Base-by-base conservation (phyloP, 2,113 vertebrate genomes). In the Hemiscyllium ocellatum region DNA sequence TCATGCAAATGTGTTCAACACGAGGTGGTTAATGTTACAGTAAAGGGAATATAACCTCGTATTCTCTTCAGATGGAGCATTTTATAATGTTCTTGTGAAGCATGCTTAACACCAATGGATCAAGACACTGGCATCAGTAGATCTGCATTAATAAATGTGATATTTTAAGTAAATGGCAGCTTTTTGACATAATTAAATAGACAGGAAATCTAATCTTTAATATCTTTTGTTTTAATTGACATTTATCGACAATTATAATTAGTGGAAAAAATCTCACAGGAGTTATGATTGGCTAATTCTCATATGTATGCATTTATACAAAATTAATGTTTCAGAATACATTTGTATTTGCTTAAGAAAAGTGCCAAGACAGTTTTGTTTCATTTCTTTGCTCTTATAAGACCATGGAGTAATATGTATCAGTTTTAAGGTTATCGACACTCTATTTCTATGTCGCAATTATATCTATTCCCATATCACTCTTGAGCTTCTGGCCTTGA, bases 231-330 rank as follows among this genome's bases (percentile, higher is more conserved):
- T 61, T 61, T 29, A 56, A 90, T 56, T 61, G 17, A 65, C 50
- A 61, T 90, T 90, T 90, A 61, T 90, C 4, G 7, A 52, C 86
- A 29, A 89, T 52, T 90, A n/a, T 90, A 90, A 90, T 90, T 65
- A 33, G 17, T 65, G 87, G 50, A 61, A 90, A 90, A 56, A 17
- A 90, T 90, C 26, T 3, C 52, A 33, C 17, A 61, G 52, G 12
- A 61, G 87, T 17, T 52, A 26, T 24, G 0, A 52, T 52, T 90
- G 87, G 52, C 10, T 15, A 29, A 56, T 56, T 65, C 26, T 52
- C 87, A 90, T 83, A 20, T 83, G 37, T 83, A 22, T 42, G 80
- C 80, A 83, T 37, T 20, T 13, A 90, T 61, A 13, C 26, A 90
- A 33, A 90, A 90, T 33, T 61, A 89, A 89, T 56, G 50, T 90